These are phyloP conservation scores for Coranthus polyacanthus DNA, from an alignment of 2,797 vertebrate species.

Conservation along the genomic window DNA sequence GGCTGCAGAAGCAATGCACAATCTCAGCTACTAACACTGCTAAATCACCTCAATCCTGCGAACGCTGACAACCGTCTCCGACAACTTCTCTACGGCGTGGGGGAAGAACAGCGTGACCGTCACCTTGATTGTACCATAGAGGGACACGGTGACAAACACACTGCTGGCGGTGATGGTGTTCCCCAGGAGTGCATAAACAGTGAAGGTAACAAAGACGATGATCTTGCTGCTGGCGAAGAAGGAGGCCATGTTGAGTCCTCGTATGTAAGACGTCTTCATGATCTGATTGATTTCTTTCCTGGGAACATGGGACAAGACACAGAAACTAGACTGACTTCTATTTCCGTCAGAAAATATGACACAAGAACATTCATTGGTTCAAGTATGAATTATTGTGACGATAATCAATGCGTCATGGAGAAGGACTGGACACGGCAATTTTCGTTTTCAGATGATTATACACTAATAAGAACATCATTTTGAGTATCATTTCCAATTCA, in stretches of 20 bases:
- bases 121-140: conserved; percentile 87
- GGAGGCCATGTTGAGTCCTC: conserved; percentile 93
- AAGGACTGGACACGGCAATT: too few species aligned
- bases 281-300: conserved; percentile 93
- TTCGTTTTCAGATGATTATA: too few species aligned
- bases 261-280: conserved; percentile 92
- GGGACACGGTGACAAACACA: conserved; percentile 91
- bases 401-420: too few species aligned
- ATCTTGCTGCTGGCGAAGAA: conserved; percentile 94
- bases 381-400: too few species aligned
- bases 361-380: too few species aligned
- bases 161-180: conserved; percentile 89
- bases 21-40: too few species aligned
- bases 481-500: too few species aligned
- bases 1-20: too few species aligned
- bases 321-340: too few species aligned
- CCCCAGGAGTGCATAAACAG: conserved; percentile 88
- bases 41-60: conserved; percentile 87
- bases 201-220: conserved; percentile 92
- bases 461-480: too few species aligned
- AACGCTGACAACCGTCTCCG: conserved; percentile 89
- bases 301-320: neutral
- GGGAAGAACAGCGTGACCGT: conserved; percentile 95
- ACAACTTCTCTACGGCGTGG: conserved; percentile 89
- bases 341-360: too few species aligned